Evolutionary conservation across 2,113 vertebrate species (phyloP).

Genomic region (Balaeniceps rex): DNA sequence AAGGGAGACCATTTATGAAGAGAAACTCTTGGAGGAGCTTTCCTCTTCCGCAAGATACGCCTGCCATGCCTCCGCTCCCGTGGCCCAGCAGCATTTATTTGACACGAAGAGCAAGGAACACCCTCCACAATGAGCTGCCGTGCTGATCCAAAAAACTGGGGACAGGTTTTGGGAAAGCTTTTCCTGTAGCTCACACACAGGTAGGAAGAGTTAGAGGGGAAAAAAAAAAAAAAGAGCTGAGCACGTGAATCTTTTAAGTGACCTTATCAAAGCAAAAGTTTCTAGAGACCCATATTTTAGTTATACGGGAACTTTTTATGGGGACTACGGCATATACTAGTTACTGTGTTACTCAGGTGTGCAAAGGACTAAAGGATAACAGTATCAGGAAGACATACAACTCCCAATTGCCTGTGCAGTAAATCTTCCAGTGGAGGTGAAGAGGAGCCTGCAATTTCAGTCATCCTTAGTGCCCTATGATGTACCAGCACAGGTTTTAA

Average conservation of each 20-base stretch:
- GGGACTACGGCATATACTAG: background rate
- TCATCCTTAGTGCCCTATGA: background rate
- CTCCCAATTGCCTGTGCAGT: background rate
- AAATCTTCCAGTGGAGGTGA: background rate
- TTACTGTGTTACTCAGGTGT: background rate
- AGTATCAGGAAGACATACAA: background rate
- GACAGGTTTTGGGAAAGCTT: background rate
- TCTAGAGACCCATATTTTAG: background rate
- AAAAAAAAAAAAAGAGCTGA: background rate
- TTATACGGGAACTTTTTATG: background rate
- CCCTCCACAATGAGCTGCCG: fast-evolving
- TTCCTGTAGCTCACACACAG: background rate
- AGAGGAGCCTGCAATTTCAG: background rate
- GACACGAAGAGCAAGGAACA: background rate
- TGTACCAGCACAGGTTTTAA: background rate
- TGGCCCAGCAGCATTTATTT: background rate
- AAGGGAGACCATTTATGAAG: fast-evolving
- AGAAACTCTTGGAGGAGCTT: background rate
- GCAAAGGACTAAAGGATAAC: background rate
- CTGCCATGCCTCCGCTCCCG: fast-evolving
- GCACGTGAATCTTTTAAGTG: background rate
- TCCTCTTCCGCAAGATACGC: fast-evolving
- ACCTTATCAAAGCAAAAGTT: background rate
- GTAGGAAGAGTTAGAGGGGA: background rate
- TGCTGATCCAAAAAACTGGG: background rate